phyloP scores from a whole-genome alignment of 1,140 invertebrate genomes.

The Melitaea cinxia region DNA sequence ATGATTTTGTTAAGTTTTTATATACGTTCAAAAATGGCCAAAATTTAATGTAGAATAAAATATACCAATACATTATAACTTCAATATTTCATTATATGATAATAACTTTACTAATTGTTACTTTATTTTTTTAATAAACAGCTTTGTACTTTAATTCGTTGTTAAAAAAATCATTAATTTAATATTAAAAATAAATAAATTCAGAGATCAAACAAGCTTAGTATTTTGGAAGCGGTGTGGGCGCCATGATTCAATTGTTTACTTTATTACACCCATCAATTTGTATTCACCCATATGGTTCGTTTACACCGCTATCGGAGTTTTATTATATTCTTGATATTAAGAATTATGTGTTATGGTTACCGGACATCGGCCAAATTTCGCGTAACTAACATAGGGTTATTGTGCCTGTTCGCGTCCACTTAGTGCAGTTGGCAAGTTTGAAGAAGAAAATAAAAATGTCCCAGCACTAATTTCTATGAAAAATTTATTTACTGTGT shows the following conservation, averaged over 20 bases:
- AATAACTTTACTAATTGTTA: too few species aligned
- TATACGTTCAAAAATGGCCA: too few species aligned
- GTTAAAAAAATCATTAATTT: neutral
- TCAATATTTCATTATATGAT: too few species aligned
- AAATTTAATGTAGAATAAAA: too few species aligned
- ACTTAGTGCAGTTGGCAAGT: too few species aligned
- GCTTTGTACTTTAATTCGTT: neutral
- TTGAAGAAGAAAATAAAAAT: too few species aligned
- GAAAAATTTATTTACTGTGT: too few species aligned
- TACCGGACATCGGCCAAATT: conserved; percentile 34
- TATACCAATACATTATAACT: too few species aligned
- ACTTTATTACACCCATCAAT: conserved; percentile 61
- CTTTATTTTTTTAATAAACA: too few species aligned
- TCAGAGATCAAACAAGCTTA: conserved; percentile 14
- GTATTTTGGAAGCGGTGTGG: conserved; percentile 37
- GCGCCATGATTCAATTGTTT: conserved; percentile 66
- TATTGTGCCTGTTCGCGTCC: neutral
- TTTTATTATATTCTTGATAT: conserved; percentile 51
- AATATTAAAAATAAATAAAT: conserved; percentile 3
- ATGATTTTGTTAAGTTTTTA: too few species aligned
- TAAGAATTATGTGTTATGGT: conserved; percentile 45
- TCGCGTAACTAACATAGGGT: conserved; percentile 25
- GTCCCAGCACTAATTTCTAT: too few species aligned
- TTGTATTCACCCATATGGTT: conserved; percentile 59
- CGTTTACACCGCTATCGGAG: conserved; percentile 45